Evolutionary conservation across 2,797 vertebrate species (phyloP).

Genomic region (Centropyge bicolor): DNA sequence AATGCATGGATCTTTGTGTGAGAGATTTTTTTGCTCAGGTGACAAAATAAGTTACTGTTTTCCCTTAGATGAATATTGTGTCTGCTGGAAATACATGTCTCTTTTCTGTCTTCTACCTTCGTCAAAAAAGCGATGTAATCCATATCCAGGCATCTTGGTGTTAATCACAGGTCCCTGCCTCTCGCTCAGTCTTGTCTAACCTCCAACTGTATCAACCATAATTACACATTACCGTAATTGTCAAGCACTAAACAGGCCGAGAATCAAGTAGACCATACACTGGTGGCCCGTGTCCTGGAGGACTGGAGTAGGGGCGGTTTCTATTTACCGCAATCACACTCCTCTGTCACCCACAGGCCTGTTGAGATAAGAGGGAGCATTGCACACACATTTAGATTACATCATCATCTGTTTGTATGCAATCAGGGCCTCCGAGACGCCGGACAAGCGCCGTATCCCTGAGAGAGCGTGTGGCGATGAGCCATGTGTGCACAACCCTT

Average conservation of each 20-base stretch:
- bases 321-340: slow-evolving; percentile 53
- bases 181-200: slow-evolving; percentile 11
- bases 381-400: slow-evolving; percentile 56
- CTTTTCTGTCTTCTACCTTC: slow-evolving; percentile 12
- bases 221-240: slow-evolving; percentile 59
- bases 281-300: slow-evolving; percentile 39
- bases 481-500: slow-evolving; percentile 58
- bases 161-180: slow-evolving; percentile 17
- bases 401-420: slow-evolving; percentile 55
- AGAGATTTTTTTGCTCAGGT: slow-evolving; percentile 29
- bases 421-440: slow-evolving; percentile 62
- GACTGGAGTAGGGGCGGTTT: slow-evolving; percentile 47
- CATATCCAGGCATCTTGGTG: slow-evolving; percentile 7
- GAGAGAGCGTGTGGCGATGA: slow-evolving; percentile 54
- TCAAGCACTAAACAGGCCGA: slow-evolving; percentile 42
- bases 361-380: slow-evolving; percentile 63
- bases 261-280: slow-evolving; percentile 24
- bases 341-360: slow-evolving; percentile 52
- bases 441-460: slow-evolving; percentile 58
- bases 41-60: slow-evolving; percentile 19
- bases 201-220: slow-evolving; percentile 33
- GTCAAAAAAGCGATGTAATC: slow-evolving; percentile 29
- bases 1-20: slow-evolving; percentile 8
- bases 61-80: background rate
- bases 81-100: slow-evolving; percentile 13